These are phyloP conservation scores for Loripinus fragilis DNA, from an alignment of 2,888 invertebrate genomes.

Conservation along the genomic window DNA sequence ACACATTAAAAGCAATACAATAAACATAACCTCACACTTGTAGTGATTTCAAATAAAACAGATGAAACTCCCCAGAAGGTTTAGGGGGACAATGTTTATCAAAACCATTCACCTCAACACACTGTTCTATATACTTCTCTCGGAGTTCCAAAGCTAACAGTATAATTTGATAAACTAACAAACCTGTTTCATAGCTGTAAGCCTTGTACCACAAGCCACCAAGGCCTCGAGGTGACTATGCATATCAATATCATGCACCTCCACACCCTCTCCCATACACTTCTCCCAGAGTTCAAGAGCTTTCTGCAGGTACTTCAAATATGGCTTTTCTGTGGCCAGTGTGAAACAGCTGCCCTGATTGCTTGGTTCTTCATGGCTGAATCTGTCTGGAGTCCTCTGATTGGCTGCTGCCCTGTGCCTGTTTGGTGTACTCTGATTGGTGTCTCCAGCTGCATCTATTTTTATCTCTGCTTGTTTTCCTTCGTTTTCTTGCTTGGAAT, in stretches of 20 bases:
- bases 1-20: too few species aligned
- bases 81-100: too few species aligned
- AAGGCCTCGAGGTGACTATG: constrained; percentile 41
- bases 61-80: too few species aligned
- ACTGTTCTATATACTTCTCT: too few species aligned
- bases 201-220: constrained; percentile 49
- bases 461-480: neutral
- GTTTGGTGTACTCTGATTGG: constrained; percentile 3
- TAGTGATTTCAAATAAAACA: neutral
- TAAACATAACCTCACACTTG: too few species aligned
- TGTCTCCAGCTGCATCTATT: constrained; percentile 8
- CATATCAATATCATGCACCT: constrained; percentile 23
- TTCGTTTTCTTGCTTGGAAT: neutral
- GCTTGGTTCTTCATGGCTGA: neutral
- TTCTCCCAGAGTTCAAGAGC: constrained; percentile 64
- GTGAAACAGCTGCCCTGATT: constrained; percentile 28
- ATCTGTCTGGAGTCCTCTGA: constrained; percentile 7
- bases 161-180: too few species aligned
- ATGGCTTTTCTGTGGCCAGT: constrained; percentile 41
- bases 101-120: too few species aligned
- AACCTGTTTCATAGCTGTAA: constrained; percentile 55
- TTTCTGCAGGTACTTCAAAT: constrained; percentile 48
- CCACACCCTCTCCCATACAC: constrained; percentile 23
- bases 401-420: neutral
- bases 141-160: too few species aligned